Conservation (phyloP, 1,140 invertebrate genomes). For the Trinorchestia longiramus region DNA sequence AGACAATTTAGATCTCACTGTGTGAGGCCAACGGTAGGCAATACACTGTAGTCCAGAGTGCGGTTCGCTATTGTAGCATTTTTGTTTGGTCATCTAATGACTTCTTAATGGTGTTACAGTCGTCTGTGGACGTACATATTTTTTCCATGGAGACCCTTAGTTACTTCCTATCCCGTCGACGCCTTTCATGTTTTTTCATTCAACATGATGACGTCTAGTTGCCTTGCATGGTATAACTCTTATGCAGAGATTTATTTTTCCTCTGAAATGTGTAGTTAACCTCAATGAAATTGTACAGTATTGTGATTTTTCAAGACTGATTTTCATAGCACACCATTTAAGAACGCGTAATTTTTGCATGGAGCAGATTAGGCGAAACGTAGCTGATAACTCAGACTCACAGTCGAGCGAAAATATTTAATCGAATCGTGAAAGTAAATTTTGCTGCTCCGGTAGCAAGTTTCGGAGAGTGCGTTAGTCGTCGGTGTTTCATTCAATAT, state of each 20-base stretch:
- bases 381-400: not conserved
- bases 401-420: not conserved
- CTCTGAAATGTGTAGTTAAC: not conserved
- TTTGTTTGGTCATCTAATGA: slow-evolving; percentile 9
- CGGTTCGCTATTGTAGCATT: not conserved
- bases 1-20: not conserved
- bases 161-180: not conserved
- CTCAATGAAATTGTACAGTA: not conserved
- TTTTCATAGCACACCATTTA: not conserved
- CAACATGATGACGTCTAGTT: not conserved
- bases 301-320: not conserved
- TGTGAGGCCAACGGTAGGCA: not conserved
- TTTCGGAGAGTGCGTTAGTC: not conserved
- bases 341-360: not conserved
- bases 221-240: not conserved
- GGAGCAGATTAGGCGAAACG: not conserved
- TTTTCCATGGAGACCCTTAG: not conserved
- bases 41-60: not conserved
- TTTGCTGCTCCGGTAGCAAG: not conserved
- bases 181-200: not conserved
- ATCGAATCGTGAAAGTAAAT: not conserved
- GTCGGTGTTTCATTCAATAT: not conserved
- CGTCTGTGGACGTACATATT: not conserved
- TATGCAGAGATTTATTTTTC: not conserved
- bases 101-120: not conserved